Percentiles rank a stretch among this genome's conserved stretches.
phyloP scores from a whole-genome alignment of 1,140 invertebrate genomes.

The Apocrypta bakeri region DNA sequence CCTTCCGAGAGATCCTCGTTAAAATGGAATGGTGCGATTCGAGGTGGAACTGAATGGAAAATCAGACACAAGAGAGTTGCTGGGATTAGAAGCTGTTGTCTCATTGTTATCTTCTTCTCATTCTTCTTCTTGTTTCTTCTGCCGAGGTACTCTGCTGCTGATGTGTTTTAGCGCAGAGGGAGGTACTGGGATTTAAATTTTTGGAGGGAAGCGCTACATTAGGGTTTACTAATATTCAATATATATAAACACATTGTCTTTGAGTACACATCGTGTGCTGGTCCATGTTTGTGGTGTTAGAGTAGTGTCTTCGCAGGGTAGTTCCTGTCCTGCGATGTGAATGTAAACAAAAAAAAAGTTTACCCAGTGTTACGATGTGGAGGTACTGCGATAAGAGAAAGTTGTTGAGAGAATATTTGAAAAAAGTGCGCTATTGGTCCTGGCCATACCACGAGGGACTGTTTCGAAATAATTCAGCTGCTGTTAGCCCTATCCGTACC shows the following conservation, averaged over 20 bases:
- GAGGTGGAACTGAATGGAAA: slow-evolving; percentile 84
- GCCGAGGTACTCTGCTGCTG: background rate
- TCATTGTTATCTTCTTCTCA: too few relatives aligned
- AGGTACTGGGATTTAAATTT: too few relatives aligned
- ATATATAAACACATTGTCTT: too few relatives aligned
- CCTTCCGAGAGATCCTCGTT: slow-evolving; percentile 85
- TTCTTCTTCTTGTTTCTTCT: background rate
- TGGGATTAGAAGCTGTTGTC: background rate
- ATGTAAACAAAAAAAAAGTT: background rate
- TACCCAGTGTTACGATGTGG: too few relatives aligned
- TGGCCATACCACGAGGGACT: background rate
- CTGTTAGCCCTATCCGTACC: background rate
- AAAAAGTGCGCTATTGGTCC: too few relatives aligned
- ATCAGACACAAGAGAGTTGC: background rate
- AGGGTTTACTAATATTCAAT: too few relatives aligned
- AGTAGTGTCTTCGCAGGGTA: background rate
- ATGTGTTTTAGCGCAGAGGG: too few relatives aligned
- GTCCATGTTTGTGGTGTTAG: background rate
- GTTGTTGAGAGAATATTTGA: background rate
- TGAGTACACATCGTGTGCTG: background rate
- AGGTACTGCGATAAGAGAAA: too few relatives aligned
- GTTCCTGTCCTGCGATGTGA: background rate
- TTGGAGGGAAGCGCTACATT: too few relatives aligned
- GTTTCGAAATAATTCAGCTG: background rate
- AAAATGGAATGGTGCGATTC: slow-evolving; percentile 85